phyloP scores from a whole-genome alignment of 1,140 invertebrate species.

The Drosophila tani region DNA sequence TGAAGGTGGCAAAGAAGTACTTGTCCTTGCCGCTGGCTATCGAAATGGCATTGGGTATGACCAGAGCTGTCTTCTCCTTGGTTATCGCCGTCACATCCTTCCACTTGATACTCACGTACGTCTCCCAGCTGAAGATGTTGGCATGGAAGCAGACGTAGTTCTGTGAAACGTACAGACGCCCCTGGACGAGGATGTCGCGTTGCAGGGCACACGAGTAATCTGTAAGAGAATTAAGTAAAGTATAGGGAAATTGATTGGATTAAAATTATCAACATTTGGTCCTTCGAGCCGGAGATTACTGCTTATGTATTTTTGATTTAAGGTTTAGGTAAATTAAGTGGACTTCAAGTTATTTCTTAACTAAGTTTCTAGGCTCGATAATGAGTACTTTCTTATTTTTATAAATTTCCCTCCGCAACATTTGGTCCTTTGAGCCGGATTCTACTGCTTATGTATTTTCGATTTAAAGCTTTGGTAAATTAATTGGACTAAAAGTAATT shows the following conservation, averaged over 20 bases:
- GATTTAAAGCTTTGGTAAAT: not conserved
- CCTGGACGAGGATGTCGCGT: slow-evolving; percentile 96
- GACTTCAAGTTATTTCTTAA: too few species aligned
- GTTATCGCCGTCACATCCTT: slow-evolving; percentile 96
- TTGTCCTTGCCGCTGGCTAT: slow-evolving; percentile 94
- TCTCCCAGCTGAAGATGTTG: slow-evolving; percentile 98
- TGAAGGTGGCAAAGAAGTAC: slow-evolving; percentile 97
- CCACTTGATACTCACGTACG: slow-evolving; percentile 91
- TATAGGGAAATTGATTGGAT: slow-evolving; percentile 3
- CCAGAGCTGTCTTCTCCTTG: slow-evolving; percentile 95
- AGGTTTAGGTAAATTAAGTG: too few species aligned
- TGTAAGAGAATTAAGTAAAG: slow-evolving; percentile 81
- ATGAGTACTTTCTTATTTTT: not conserved
- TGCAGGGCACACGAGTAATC: slow-evolving; percentile 99
- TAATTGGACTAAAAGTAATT: not conserved
- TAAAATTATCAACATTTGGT: too few species aligned
- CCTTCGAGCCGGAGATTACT: too few species aligned
- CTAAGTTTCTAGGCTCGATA: too few species aligned
- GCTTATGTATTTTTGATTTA: too few species aligned
- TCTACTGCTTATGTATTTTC: too few species aligned
- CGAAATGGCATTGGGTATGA: slow-evolving; percentile 97
- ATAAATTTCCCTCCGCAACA: too few species aligned
- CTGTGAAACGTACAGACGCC: slow-evolving; percentile 95
- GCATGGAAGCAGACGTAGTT: slow-evolving; percentile 98
- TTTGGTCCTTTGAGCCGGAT: too few species aligned